phyloP scores from a whole-genome alignment of 2,113 vertebrate genomes.

The Galeopterus variegatus region DNA sequence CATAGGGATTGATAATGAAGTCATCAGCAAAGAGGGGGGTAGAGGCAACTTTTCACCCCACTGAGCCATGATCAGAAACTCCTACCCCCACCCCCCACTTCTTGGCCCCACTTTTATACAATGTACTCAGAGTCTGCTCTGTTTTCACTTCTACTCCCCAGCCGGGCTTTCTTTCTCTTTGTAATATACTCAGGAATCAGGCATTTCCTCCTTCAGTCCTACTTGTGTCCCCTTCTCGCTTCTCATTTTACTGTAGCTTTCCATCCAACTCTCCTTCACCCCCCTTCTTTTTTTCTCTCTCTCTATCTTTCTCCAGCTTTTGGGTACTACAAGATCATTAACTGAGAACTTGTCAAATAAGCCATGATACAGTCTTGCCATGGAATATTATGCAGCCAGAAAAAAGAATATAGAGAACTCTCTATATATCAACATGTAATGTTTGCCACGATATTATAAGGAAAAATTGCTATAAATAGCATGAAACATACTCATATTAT shows the following conservation, averaged over 20 bases:
- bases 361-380: background rate
- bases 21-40: conserved; percentile 44
- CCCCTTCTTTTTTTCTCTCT: background rate
- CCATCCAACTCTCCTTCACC: background rate
- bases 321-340: background rate
- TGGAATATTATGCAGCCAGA: conserved; percentile 24
- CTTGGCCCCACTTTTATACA: background rate
- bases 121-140: conserved; percentile 25
- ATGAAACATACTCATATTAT: background rate
- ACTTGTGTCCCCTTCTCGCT: background rate
- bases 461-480: background rate
- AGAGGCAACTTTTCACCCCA: conserved; percentile 23
- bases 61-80: background rate
- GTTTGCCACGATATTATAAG: background rate
- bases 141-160: background rate
- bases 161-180: conserved; percentile 38
- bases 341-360: background rate
- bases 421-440: background rate
- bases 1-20: conserved; percentile 44
- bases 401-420: conserved; percentile 47
- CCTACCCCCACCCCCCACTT: background rate
- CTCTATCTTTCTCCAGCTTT: background rate
- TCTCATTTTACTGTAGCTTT: conserved; percentile 75
- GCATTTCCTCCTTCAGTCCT: conserved; percentile 46
- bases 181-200: conserved; percentile 21